Evolutionary conservation across 2,888 invertebrate species (phyloP).

Genomic region (Incurvaria masculella): DNA sequence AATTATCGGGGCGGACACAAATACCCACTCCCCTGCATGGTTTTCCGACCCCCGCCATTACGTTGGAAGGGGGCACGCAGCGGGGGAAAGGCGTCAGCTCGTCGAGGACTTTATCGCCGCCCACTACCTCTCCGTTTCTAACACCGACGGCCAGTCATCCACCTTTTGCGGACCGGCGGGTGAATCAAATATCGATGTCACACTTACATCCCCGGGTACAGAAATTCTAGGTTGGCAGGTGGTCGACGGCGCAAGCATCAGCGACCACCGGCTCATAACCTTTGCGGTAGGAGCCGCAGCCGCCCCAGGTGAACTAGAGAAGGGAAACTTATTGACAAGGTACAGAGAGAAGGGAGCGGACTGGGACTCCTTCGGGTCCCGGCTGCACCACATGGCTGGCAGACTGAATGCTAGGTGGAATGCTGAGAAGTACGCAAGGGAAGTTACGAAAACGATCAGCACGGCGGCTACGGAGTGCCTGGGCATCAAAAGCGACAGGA

Average conservation of each 20-base stretch:
- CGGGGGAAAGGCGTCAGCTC: not conserved
- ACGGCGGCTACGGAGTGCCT: too few relatives aligned
- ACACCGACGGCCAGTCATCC: not conserved
- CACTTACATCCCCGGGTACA: not conserved
- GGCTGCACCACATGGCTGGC: too few relatives aligned
- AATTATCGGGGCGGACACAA: conserved; percentile 3
- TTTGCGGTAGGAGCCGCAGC: not conserved
- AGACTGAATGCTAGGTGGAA: too few relatives aligned
- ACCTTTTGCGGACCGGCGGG: not conserved
- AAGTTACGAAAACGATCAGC: too few relatives aligned
- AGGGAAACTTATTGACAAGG: too few relatives aligned
- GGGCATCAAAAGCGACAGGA: too few relatives aligned
- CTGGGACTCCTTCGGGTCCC: too few relatives aligned
- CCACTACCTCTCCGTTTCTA: not conserved
- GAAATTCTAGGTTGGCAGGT: not conserved
- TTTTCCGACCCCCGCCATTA: not conserved
- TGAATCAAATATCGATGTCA: conserved; percentile 4
- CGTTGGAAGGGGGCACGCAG: conserved; percentile 1
- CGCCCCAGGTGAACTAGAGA: too few relatives aligned
- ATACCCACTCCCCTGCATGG: conserved; percentile 7
- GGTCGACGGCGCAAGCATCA: not conserved
- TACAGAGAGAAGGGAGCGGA: too few relatives aligned
- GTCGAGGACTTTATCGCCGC: conserved; percentile 4
- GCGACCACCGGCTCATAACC: conserved; percentile 1
- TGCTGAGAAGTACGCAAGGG: too few relatives aligned